Conservation (phyloP, 2,113 vertebrate species). For the Gopherus evgoodei region DNA sequence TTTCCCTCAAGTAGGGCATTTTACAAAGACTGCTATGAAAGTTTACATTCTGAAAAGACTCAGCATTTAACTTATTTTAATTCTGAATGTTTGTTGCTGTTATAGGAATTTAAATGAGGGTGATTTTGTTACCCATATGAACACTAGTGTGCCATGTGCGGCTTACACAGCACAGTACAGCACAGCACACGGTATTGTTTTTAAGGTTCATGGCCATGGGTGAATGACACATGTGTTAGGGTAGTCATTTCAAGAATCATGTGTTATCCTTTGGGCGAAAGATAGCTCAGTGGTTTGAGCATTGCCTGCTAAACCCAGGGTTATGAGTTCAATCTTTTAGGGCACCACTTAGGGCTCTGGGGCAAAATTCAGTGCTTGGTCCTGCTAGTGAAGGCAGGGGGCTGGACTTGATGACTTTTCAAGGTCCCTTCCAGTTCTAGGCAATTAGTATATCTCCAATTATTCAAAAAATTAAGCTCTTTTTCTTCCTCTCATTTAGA, state of each 20-base stretch:
- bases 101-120: neutral
- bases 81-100: neutral
- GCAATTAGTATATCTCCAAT: too few species aligned
- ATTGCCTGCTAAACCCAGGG: too few species aligned
- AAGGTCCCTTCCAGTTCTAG: too few species aligned
- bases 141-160: neutral
- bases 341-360: too few species aligned
- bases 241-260: neutral
- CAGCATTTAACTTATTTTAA: neutral
- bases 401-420: too few species aligned
- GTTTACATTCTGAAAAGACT: neutral
- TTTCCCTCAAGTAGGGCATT: neutral
- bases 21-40: neutral
- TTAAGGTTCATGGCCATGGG: neutral
- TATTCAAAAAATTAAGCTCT: too few species aligned
- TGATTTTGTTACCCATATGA: neutral
- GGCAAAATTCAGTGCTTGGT: too few species aligned
- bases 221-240: neutral
- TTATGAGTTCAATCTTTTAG: too few species aligned
- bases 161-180: neutral
- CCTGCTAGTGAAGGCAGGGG: too few species aligned
- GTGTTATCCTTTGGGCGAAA: neutral
- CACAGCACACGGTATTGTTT: neutral
- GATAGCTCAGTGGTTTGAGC: too few species aligned
- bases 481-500: neutral